Evolutionary conservation across 2,888 invertebrate species (phyloP).

Genomic region (Kuschelorhynchus macadamiae): DNA sequence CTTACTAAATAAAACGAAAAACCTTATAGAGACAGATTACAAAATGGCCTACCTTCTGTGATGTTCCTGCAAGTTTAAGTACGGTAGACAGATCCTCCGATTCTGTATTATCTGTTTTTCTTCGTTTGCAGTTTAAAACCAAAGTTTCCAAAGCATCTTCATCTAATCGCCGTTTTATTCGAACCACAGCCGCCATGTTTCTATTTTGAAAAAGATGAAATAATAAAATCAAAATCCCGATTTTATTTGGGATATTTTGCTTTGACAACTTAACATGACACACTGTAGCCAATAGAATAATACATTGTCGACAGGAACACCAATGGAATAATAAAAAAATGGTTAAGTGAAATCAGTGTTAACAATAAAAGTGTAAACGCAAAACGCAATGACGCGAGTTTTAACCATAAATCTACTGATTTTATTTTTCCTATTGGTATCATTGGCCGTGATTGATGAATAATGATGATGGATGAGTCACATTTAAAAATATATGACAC

Average conservation of each 20-base stretch:
- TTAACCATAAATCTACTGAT: slow-evolving; percentile 25
- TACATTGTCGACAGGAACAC: background rate
- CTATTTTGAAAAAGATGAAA: no score
- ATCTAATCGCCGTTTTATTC: slow-evolving; percentile 81
- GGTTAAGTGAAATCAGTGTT: background rate
- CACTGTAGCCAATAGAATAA: slow-evolving; percentile 21
- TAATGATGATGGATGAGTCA: slow-evolving; percentile 33
- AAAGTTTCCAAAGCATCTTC: slow-evolving; percentile 81
- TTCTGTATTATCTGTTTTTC: slow-evolving; percentile 69
- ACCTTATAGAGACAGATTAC: slow-evolving; percentile 4
- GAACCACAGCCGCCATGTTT: slow-evolving; percentile 75
- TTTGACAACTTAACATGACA: no score
- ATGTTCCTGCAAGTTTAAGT: slow-evolving; percentile 81
- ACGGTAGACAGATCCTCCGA: slow-evolving; percentile 73
- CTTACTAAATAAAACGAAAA: no score
- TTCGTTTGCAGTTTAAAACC: slow-evolving; percentile 79
- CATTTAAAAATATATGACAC: slow-evolving; percentile 38
- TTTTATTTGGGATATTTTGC: no score
- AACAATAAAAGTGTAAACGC: background rate
- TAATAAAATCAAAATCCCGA: background rate
- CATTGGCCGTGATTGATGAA: slow-evolving; percentile 9
- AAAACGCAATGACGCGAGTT: background rate
- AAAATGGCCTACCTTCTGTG: slow-evolving; percentile 67
- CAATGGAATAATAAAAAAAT: background rate
- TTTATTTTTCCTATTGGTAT: slow-evolving; percentile 6